Percentiles rank a stretch among this genome's conserved stretches.
Conservation (phyloP, 1,140 invertebrate genomes). For the Nomia melanderi region DNA sequence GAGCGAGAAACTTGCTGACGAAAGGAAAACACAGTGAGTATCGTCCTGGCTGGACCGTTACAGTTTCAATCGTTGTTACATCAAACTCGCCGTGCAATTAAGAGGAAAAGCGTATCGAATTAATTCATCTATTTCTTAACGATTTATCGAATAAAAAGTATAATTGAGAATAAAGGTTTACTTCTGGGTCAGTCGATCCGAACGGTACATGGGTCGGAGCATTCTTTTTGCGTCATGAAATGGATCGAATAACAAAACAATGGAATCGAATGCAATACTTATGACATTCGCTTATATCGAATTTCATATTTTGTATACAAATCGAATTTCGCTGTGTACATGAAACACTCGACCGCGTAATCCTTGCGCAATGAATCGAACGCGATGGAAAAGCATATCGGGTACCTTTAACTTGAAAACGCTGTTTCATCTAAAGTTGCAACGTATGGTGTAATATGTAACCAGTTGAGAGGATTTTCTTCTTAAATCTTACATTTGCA, state of each 20-base stretch:
- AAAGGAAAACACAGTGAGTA: constrained; percentile 92
- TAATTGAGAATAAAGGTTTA: too few species aligned
- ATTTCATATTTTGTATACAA: background rate
- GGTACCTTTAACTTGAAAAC: background rate
- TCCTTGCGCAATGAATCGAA: background rate
- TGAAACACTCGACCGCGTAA: background rate
- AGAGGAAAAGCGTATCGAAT: too few species aligned
- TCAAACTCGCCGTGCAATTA: too few species aligned
- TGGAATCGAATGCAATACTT: background rate
- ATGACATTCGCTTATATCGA: background rate
- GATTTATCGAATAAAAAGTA: too few species aligned
- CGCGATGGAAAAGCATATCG: background rate
- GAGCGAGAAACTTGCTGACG: constrained; percentile 86
- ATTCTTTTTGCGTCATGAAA: background rate
- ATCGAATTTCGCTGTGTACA: constrained; percentile 10
- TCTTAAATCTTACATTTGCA: too few species aligned
- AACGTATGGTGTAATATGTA: too few species aligned
- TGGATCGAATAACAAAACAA: constrained; percentile 33
- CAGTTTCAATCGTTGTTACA: background rate
- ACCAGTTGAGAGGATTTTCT: too few species aligned
- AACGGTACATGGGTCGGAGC: too few species aligned
- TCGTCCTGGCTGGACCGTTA: background rate
- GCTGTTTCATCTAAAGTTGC: too few species aligned
- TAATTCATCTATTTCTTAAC: too few species aligned
- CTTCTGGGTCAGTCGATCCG: too few species aligned